Conservation (phyloP, 2,888 invertebrate genomes). For the Melanchra persicariae region DNA sequence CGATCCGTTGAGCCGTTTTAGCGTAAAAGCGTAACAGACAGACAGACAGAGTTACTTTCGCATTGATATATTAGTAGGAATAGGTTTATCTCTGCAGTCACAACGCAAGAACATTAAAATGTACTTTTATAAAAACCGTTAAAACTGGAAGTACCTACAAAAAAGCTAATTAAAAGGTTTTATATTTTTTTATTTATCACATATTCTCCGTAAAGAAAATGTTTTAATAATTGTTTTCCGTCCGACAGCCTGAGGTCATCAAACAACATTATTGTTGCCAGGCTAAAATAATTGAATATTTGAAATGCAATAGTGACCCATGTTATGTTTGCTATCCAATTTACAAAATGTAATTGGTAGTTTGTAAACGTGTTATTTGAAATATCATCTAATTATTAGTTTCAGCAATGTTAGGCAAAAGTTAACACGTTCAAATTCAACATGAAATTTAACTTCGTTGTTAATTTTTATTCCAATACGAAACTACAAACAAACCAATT, state of each 20-base stretch:
- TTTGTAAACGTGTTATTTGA: conserved; percentile 30
- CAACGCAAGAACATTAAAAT: not conserved
- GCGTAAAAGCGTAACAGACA: no score
- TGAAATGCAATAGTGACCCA: conserved; percentile 21
- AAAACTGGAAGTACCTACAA: not conserved
- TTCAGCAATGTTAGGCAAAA: not conserved
- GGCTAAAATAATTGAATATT: conserved; percentile 15
- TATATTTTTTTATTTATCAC: not conserved
- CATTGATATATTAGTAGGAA: no score
- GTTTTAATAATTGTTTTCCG: not conserved
- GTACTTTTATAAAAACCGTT: not conserved
- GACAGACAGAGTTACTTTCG: no score
- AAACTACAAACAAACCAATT: not conserved
- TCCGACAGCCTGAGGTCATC: not conserved
- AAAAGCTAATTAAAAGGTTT: not conserved
- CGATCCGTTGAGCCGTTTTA: no score
- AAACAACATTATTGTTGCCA: conserved; percentile 1
- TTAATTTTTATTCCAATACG: not conserved
- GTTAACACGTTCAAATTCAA: not conserved
- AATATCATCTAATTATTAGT: conserved; percentile 30
- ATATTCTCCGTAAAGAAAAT: not conserved
- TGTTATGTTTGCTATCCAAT: conserved; percentile 36
- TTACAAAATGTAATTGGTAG: conserved; percentile 24
- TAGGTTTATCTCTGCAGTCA: no score
- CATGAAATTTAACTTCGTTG: conserved; percentile 6